phyloP scores from a whole-genome alignment of 2,888 invertebrate species.

The Parnassius glacialis region DNA sequence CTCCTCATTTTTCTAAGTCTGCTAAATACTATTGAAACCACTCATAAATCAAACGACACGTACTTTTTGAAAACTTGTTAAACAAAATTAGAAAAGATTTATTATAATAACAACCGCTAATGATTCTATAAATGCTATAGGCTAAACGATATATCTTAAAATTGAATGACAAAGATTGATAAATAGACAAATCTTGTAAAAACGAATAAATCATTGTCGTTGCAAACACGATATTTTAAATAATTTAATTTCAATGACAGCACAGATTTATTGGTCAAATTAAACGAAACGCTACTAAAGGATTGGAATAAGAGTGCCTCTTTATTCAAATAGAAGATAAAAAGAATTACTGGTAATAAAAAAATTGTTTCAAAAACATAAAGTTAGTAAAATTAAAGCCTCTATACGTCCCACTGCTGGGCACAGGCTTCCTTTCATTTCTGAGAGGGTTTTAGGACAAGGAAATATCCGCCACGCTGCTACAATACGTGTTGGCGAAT shows the following conservation, averaged over 20 bases:
- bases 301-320: too few species aligned
- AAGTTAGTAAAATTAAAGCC: too few species aligned
- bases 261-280: background rate
- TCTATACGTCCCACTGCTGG: too few species aligned
- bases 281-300: too few species aligned
- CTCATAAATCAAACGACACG: slow-evolving; percentile 12
- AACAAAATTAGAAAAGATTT: slow-evolving; percentile 13
- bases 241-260: slow-evolving; percentile 6
- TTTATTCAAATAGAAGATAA: too few species aligned
- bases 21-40: background rate
- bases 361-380: too few species aligned
- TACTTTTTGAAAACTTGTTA: background rate
- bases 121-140: background rate
- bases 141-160: background rate
- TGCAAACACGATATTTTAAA: slow-evolving; percentile 9
- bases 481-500: too few species aligned
- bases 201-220: slow-evolving; percentile 10
- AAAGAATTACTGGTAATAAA: too few species aligned
- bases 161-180: slow-evolving; percentile 8
- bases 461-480: too few species aligned
- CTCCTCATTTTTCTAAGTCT: too few species aligned
- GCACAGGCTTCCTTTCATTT: too few species aligned
- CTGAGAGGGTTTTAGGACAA: too few species aligned
- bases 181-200: background rate
- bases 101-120: slow-evolving; percentile 7